These are phyloP conservation scores for Brachionus sp. DNA, from an alignment of 1,140 invertebrate genomes.

Conservation along the genomic window DNA sequence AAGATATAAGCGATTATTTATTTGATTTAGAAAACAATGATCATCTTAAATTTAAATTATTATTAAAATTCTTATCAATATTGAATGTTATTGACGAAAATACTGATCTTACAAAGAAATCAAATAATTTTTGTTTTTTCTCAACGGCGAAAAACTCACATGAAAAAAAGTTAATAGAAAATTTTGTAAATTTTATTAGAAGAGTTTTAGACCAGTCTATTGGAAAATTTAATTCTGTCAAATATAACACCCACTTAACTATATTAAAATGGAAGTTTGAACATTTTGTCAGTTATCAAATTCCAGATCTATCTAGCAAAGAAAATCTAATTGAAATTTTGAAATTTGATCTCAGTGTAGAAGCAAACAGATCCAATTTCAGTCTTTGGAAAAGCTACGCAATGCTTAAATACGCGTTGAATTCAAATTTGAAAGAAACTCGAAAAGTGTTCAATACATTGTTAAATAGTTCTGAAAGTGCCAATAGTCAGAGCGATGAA, in stretches of 20 bases:
- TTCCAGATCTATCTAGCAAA: background rate
- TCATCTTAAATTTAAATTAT: background rate
- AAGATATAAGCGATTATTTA: constrained; percentile 15
- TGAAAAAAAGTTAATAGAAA: background rate
- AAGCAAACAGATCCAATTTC: constrained; percentile 27
- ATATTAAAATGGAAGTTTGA: constrained; percentile 43
- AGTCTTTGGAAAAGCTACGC: constrained; percentile 7
- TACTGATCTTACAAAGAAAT: background rate
- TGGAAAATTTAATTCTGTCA: background rate
- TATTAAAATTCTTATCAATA: background rate
- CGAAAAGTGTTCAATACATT: constrained; percentile 21
- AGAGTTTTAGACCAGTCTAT: background rate
- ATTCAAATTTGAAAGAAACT: constrained; percentile 23
- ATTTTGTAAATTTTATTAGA: background rate
- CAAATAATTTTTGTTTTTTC: background rate
- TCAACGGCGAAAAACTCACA: background rate
- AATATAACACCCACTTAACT: background rate
- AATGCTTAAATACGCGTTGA: background rate
- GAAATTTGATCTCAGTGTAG: constrained; percentile 13
- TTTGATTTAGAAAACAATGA: constrained; percentile 27
- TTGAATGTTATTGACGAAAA: background rate
- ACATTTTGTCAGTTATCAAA: background rate
- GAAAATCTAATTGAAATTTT: background rate
- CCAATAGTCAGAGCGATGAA: background rate
- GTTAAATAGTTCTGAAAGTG: background rate